A percentile compares a stretch with the other conserved stretches of the same genome.
These are phyloP conservation scores for Alectura lathami DNA, from an alignment of 2,113 vertebrate species.

Conservation along the genomic window DNA sequence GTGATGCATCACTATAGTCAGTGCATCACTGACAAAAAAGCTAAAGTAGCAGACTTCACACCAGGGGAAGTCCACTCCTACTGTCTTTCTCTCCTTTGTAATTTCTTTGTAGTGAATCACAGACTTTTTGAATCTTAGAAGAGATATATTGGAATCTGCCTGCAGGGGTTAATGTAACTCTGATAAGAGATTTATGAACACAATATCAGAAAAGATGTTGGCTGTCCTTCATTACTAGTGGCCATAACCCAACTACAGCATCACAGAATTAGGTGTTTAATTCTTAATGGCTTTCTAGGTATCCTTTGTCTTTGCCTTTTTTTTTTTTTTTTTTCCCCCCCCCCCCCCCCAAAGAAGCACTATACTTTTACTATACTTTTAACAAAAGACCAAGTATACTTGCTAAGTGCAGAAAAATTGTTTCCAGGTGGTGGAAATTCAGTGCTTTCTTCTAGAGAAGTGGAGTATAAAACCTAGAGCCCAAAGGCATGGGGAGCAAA, in stretches of 20 bases:
- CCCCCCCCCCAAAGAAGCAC: too few species aligned
- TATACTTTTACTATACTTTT: too few species aligned
- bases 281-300: not conserved
- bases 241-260: not conserved
- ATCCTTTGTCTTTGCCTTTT: not conserved
- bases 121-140: not conserved
- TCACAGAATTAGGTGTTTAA: not conserved
- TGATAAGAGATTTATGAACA: not conserved
- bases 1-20: too few species aligned
- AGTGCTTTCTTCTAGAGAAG: not conserved
- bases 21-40: not conserved
- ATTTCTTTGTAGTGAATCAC: not conserved
- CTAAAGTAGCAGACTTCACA: not conserved
- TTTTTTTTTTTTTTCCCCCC: not conserved
- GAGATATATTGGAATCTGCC: not conserved
- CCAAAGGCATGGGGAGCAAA: not conserved
- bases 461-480: not conserved
- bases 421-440: not conserved
- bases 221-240: not conserved
- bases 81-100: not conserved
- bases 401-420: not conserved
- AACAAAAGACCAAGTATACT: not conserved
- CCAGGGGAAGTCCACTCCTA: not conserved
- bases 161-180: not conserved
- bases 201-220: not conserved